These are phyloP conservation scores for Druon quercuslanigerum DNA, from an alignment of 1,140 invertebrate species.

Conservation along the genomic window DNA sequence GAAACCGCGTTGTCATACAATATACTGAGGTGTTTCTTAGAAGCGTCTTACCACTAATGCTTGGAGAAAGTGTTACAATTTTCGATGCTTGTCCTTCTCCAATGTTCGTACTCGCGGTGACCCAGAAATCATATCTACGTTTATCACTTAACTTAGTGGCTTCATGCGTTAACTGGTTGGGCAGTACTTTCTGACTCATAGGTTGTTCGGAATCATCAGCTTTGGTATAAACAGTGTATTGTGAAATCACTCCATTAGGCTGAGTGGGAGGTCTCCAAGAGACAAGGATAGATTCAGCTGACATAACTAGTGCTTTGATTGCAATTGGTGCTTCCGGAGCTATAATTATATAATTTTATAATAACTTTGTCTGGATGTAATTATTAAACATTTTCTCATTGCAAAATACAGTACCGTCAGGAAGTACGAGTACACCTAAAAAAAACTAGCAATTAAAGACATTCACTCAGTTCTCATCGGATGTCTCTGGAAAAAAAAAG, in stretches of 20 bases:
- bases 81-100: conserved; percentile 94
- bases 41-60: conserved; percentile 81
- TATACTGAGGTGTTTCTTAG: background rate
- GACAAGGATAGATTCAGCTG: conserved; percentile 91
- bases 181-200: conserved; percentile 82
- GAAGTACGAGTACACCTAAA: too few species aligned
- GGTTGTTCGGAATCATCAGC: conserved; percentile 83
- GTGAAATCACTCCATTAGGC: conserved; percentile 93
- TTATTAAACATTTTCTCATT: background rate
- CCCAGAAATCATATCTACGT: conserved; percentile 94
- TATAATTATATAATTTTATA: conserved; percentile 67
- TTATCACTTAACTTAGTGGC: conserved; percentile 88
- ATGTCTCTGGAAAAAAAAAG: too few species aligned
- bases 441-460: too few species aligned
- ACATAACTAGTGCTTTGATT: conserved; percentile 95
- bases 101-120: conserved; percentile 93
- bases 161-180: conserved; percentile 79
- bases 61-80: conserved; percentile 88
- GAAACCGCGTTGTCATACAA: background rate
- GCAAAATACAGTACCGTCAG: background rate
- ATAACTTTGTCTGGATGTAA: conserved; percentile 22
- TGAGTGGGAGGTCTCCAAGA: conserved; percentile 94
- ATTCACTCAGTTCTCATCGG: too few species aligned
- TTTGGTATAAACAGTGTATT: conserved; percentile 95
- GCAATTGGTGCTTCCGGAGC: conserved; percentile 94